Percentiles rank a stretch among this genome's conserved stretches.
These are phyloP conservation scores for Triplophysa bombifrons DNA, from an alignment of 2,797 vertebrate genomes.

Conservation along the genomic window DNA sequence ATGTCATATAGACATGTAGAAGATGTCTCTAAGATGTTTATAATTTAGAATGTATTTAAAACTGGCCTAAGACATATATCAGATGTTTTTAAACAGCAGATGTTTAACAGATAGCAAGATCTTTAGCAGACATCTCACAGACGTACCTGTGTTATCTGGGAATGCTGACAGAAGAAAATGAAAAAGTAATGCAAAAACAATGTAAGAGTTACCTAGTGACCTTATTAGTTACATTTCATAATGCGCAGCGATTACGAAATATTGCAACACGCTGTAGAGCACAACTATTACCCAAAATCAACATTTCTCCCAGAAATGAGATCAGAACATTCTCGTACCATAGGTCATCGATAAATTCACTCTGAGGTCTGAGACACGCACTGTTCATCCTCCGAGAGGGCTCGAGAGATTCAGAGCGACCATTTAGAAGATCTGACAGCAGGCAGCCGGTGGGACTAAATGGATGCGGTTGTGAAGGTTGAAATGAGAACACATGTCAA, in stretches of 20 bases:
- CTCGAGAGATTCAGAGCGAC: slow-evolving; percentile 1
- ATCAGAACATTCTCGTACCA: neutral
- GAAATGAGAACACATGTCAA: slow-evolving; percentile 36
- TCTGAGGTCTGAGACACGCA: neutral
- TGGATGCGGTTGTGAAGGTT: slow-evolving; percentile 14
- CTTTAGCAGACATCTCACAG: too few species aligned
- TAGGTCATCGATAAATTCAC: slow-evolving; percentile 4
- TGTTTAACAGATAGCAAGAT: too few species aligned
- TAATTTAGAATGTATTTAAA: too few species aligned
- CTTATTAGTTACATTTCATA: neutral
- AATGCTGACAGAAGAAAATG: neutral
- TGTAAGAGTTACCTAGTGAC: neutral
- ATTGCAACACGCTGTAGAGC: too few species aligned
- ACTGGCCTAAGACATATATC: too few species aligned
- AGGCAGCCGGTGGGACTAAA: slow-evolving; percentile 28
- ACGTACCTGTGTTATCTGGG: too few species aligned
- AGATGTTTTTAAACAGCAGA: too few species aligned
- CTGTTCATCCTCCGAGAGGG: slow-evolving; percentile 16
- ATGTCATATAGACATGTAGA: too few species aligned
- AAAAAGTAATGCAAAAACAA: neutral
- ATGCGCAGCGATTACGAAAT: too few species aligned
- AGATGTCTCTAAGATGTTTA: too few species aligned
- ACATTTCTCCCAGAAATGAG: neutral
- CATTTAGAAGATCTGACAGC: slow-evolving; percentile 40
- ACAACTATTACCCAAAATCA: too few species aligned